Percentiles rank a stretch among this genome's conserved stretches.
Conservation (phyloP, 2,797 vertebrate species). For the Aotus griseimembra region DNA sequence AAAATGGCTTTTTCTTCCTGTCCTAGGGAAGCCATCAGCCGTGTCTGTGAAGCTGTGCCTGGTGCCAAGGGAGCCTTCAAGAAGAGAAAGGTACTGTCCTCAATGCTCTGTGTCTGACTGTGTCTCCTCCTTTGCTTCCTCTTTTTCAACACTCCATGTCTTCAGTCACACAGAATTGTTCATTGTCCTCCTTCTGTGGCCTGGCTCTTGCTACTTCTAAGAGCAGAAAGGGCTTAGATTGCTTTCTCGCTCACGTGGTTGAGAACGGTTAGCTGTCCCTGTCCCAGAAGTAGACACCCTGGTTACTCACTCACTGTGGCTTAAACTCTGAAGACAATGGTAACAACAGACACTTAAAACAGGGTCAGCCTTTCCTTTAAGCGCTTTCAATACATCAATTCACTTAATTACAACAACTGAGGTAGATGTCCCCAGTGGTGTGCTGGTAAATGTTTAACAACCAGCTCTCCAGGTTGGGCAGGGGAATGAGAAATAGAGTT, state of each 20-base stretch:
- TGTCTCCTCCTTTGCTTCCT: no score
- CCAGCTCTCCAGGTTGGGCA: background rate
- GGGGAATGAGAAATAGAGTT: background rate
- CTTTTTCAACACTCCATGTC: background rate
- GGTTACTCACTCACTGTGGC: no score
- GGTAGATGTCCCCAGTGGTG: accelerated
- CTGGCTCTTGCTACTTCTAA: background rate
- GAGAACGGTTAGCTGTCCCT: background rate
- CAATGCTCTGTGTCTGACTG: background rate
- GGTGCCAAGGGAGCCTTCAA: conserved; percentile 95
- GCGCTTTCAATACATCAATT: background rate
- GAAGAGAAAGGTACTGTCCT: conserved; percentile 95
- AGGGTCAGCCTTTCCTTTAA: background rate
- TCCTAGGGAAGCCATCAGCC: conserved; percentile 95
- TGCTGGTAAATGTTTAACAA: background rate
- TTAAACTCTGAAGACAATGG: background rate
- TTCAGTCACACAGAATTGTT: background rate
- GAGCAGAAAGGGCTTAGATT: background rate
- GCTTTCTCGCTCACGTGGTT: background rate
- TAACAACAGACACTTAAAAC: no score
- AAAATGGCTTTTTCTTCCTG: conserved; percentile 60
- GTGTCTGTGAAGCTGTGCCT: conserved; percentile 96
- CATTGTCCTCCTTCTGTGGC: background rate
- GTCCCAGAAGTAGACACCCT: background rate
- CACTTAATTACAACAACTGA: background rate